phyloP scores from a whole-genome alignment of 2,113 vertebrate species.

The Nerophis ophidion region DNA sequence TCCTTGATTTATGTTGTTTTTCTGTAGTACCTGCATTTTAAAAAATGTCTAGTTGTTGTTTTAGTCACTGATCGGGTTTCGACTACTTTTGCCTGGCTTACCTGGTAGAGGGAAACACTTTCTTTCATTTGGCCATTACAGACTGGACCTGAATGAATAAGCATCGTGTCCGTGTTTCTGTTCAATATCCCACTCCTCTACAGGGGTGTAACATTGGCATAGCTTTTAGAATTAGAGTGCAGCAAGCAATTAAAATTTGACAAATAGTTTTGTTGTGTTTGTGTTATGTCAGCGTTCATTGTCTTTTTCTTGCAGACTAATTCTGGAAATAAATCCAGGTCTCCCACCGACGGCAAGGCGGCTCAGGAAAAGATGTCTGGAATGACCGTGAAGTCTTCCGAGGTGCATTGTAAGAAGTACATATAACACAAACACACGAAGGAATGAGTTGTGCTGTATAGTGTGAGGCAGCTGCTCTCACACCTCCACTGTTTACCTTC shows the following conservation, averaged over 20 bases:
- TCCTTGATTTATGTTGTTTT: no score
- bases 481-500: slow-evolving; percentile 21
- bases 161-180: no score
- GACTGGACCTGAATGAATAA: no score
- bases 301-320: slow-evolving; percentile 49
- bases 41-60: no score
- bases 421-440: slow-evolving; percentile 4
- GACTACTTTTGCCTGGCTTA: no score
- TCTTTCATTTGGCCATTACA: no score
- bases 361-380: slow-evolving; percentile 60
- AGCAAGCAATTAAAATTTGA: not conserved
- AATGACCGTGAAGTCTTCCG: slow-evolving; percentile 57
- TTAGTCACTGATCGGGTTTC: no score
- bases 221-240: not conserved
- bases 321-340: slow-evolving; percentile 71
- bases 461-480: slow-evolving; percentile 14
- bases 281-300: not conserved
- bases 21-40: no score
- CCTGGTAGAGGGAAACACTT: no score
- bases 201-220: not conserved
- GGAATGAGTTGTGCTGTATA: not conserved
- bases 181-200: no score
- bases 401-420: slow-evolving; percentile 35
- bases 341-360: slow-evolving; percentile 67
- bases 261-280: no score